Percentiles rank a stretch among this genome's conserved stretches.
Evolutionary conservation across 2,797 vertebrate species (phyloP).

Genomic region (Enteromius trimaculatus): DNA sequence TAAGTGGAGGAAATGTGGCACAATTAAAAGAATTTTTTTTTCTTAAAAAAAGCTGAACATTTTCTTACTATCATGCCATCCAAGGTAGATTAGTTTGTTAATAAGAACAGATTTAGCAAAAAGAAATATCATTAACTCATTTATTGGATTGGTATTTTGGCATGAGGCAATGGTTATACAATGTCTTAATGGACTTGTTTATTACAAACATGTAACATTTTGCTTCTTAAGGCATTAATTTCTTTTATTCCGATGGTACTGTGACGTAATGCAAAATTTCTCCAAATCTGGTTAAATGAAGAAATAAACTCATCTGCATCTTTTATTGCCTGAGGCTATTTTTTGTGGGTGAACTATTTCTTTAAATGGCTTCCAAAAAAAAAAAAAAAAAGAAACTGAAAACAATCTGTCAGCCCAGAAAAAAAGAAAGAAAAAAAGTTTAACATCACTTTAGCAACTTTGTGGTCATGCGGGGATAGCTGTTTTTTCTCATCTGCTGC

Average conservation of each 20-base stretch:
- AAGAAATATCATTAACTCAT: neutral
- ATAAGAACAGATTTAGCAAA: neutral
- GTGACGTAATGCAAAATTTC: neutral
- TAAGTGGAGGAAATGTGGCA: neutral
- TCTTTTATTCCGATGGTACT: neutral
- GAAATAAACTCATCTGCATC: neutral
- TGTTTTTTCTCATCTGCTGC: neutral
- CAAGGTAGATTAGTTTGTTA: neutral
- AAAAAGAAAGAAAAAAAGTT: neutral
- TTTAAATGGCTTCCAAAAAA: neutral
- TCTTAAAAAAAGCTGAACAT: neutral
- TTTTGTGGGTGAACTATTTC: neutral
- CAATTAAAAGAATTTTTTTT: neutral
- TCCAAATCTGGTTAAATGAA: neutral
- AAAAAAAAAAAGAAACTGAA: neutral
- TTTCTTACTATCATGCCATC: neutral
- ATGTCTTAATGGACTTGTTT: neutral
- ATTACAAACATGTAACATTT: neutral
- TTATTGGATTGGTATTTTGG: neutral
- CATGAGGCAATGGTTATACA: too few relatives aligned
- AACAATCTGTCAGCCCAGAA: neutral
- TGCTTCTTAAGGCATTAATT: neutral
- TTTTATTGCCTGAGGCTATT: too few relatives aligned
- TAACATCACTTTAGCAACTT: constrained; percentile 6
- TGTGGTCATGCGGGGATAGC: constrained; percentile 8